Percentiles rank a stretch among this genome's conserved stretches.
These are phyloP conservation scores for Adrianichthys oophorus DNA, from an alignment of 2,797 vertebrate species.

Conservation along the genomic window DNA sequence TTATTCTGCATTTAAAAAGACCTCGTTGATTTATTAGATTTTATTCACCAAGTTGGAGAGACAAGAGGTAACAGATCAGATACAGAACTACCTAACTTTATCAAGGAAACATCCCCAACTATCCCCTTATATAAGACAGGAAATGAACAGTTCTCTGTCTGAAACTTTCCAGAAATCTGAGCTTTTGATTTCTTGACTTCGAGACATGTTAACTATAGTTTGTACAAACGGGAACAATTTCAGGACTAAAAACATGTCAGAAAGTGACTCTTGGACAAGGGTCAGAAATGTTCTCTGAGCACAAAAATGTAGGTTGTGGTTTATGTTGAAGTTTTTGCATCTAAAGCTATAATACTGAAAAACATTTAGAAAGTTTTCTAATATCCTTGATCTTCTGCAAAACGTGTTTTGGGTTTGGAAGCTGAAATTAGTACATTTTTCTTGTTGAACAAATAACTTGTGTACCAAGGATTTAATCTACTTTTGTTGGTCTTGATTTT, in stretches of 20 bases:
- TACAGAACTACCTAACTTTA: slow-evolving; percentile 43
- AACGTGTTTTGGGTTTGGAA: too few species aligned
- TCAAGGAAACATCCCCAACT: slow-evolving; percentile 47
- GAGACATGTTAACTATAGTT: slow-evolving; percentile 11
- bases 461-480: neutral
- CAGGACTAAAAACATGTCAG: slow-evolving; percentile 19
- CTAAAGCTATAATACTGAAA: too few species aligned
- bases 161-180: slow-evolving; percentile 12
- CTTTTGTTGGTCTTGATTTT: neutral
- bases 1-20: slow-evolving; percentile 53
- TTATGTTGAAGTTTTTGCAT: too few species aligned
- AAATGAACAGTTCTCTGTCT: slow-evolving; percentile 4
- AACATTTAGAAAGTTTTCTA: too few species aligned
- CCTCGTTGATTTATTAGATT: slow-evolving; percentile 28
- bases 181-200: slow-evolving; percentile 19
- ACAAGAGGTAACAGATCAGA: slow-evolving; percentile 21
- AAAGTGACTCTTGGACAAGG: slow-evolving; percentile 1
- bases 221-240: slow-evolving; percentile 4
- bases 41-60: slow-evolving; percentile 26
- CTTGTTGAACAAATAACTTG: neutral
- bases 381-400: too few species aligned
- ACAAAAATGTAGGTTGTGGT: neutral
- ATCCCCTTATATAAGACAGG: slow-evolving; percentile 25
- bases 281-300: neutral
- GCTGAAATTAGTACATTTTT: neutral